Percentiles rank a stretch among this genome's conserved stretches.
phyloP scores from a whole-genome alignment of 2,797 vertebrate genomes.

The Malacoctenus gilli region DNA sequence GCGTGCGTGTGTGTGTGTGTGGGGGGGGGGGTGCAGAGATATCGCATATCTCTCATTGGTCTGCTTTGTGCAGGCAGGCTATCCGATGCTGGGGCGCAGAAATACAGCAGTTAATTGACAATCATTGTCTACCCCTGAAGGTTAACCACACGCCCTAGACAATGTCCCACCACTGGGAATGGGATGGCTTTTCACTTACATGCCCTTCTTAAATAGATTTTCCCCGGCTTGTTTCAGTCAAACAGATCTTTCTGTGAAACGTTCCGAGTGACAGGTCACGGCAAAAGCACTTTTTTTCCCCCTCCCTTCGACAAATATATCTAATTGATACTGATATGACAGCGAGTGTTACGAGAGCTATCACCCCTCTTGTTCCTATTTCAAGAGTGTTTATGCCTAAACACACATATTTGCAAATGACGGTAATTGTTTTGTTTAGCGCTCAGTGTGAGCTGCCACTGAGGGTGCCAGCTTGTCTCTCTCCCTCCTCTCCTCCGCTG shows the following conservation, averaged over 20 bases:
- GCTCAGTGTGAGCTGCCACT: conserved; percentile 83
- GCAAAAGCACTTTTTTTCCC: conserved; percentile 38
- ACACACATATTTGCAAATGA: conserved; percentile 83
- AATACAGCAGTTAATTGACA: conserved; percentile 82
- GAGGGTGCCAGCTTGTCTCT: conserved; percentile 85
- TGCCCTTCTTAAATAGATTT: conserved; percentile 77
- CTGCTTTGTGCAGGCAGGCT: conserved; percentile 69
- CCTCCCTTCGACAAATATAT: conserved; percentile 55
- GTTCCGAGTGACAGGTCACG: conserved; percentile 56
- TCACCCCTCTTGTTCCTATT: conserved; percentile 71
- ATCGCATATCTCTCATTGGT: conserved; percentile 77
- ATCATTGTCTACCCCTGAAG: conserved; percentile 82
- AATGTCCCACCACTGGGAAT: conserved; percentile 75
- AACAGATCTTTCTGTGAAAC: conserved; percentile 48
- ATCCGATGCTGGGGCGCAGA: conserved; percentile 72
- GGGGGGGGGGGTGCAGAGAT: conserved; percentile 60
- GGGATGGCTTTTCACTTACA: conserved; percentile 77
- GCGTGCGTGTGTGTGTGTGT: no score
- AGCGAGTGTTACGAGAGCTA: conserved; percentile 56
- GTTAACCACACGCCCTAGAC: conserved; percentile 80
- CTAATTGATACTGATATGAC: conserved; percentile 68
- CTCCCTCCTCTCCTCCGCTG: conserved; percentile 73
- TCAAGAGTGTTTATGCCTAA: conserved; percentile 78
- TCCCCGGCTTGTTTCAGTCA: conserved; percentile 59
- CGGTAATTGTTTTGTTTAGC: conserved; percentile 86